Evolutionary conservation across 2,113 vertebrate species (phyloP).

Genomic region (Thermophis baileyi): DNA sequence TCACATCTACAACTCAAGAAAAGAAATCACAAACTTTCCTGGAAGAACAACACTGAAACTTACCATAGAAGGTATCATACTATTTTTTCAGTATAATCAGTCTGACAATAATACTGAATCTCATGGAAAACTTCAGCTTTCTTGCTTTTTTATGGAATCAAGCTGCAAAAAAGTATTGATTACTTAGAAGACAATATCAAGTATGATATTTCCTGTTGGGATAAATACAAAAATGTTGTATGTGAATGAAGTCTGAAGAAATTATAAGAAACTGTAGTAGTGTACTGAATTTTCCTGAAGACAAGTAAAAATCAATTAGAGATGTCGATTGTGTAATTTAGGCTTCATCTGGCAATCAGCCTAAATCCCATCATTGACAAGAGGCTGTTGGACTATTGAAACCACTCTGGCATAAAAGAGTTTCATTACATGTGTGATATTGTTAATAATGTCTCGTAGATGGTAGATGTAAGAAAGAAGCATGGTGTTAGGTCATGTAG

Average conservation of each 20-base stretch:
- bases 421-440: neutral
- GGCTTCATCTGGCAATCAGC: neutral
- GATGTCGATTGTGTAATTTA: neutral
- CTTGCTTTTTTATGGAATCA: slow-evolving; percentile 11
- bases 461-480: neutral
- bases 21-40: neutral
- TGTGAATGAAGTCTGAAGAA: neutral
- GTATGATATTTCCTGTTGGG: neutral
- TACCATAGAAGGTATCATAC: neutral
- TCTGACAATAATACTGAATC: neutral
- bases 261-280: neutral
- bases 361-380: neutral
- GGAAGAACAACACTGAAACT: neutral
- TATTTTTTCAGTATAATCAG: neutral
- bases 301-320: neutral
- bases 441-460: neutral
- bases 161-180: slow-evolving; percentile 33
- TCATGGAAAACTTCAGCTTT: neutral
- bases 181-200: neutral
- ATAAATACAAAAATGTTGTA: neutral
- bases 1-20: neutral
- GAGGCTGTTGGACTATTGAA: neutral
- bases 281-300: neutral
- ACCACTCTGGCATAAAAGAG: neutral
- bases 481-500: neutral